Percentiles rank a stretch among this genome's conserved stretches.
phyloP scores from a whole-genome alignment of 2,113 vertebrate genomes.

The Triplophysa rosa region DNA sequence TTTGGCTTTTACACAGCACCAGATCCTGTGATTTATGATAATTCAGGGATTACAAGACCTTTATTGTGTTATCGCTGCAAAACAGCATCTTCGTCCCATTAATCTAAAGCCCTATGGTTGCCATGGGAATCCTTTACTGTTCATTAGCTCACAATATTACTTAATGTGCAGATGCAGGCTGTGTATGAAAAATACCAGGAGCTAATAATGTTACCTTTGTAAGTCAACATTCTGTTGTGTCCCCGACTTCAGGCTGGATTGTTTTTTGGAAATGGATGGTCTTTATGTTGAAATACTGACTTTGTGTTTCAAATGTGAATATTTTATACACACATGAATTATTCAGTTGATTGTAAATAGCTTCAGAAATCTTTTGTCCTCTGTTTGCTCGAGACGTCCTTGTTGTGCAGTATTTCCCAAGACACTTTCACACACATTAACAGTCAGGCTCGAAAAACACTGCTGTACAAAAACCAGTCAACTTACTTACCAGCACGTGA shows the following conservation, averaged over 20 bases:
- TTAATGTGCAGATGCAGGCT: slow-evolving; percentile 41
- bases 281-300: slow-evolving; percentile 1
- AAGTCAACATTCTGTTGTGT: not conserved
- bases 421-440: slow-evolving; percentile 5
- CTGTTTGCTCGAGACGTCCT: slow-evolving; percentile 9
- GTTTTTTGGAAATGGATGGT: no score
- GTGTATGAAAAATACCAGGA: slow-evolving; percentile 18
- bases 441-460: not conserved
- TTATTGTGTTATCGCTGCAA: slow-evolving; percentile 53
- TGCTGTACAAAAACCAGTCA: not conserved
- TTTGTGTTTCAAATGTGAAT: slow-evolving; percentile 55
- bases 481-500: not conserved
- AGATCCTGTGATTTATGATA: slow-evolving; percentile 53
- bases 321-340: slow-evolving; percentile 51
- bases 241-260: no score
- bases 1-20: not conserved
- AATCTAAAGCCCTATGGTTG: slow-evolving; percentile 49
- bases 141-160: slow-evolving; percentile 42
- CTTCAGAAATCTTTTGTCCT: slow-evolving; percentile 39
- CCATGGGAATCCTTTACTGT: slow-evolving; percentile 42
- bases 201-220: slow-evolving; percentile 17
- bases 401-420: slow-evolving; percentile 3
- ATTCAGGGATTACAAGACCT: slow-evolving; percentile 48
- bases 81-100: slow-evolving; percentile 49
- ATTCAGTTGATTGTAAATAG: slow-evolving; percentile 51